Evolutionary conservation across 2,113 vertebrate genomes (phyloP).

Genomic region (Misgurnus mizolepis): DNA sequence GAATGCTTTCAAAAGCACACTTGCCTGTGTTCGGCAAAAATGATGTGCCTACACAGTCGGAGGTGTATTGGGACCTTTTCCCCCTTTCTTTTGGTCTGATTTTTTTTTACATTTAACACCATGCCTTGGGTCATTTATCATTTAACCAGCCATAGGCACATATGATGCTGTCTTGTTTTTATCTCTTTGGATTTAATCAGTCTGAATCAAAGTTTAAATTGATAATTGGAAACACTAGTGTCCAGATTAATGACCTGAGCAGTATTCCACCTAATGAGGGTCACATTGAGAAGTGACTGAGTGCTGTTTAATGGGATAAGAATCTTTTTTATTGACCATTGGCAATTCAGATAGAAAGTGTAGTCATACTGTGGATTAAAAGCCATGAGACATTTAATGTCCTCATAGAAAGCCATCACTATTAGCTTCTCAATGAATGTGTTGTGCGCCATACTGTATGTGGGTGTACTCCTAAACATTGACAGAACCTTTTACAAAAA

Average conservation of each 20-base stretch:
- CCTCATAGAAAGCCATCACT: background rate
- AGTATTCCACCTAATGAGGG: background rate
- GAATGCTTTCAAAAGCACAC: background rate
- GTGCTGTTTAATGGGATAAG: background rate
- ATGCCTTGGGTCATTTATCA: slow-evolving; percentile 26
- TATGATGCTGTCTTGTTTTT: background rate
- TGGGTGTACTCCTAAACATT: too few relatives aligned
- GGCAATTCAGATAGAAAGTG: background rate
- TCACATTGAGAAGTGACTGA: background rate
- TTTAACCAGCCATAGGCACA: background rate
- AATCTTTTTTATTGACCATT: background rate
- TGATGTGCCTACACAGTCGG: background rate
- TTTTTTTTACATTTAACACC: background rate
- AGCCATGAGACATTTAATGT: background rate
- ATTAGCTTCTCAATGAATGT: background rate
- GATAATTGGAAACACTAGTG: background rate
- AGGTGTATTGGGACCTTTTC: background rate
- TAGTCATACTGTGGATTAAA: background rate
- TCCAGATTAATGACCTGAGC: background rate
- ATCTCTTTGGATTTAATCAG: background rate
- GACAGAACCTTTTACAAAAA: background rate
- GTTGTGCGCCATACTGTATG: too few relatives aligned
- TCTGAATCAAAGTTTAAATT: background rate
- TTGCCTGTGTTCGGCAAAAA: background rate
- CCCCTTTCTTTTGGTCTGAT: background rate